phyloP scores from a whole-genome alignment of 2,113 vertebrate species.

The Fregata magnificens region DNA sequence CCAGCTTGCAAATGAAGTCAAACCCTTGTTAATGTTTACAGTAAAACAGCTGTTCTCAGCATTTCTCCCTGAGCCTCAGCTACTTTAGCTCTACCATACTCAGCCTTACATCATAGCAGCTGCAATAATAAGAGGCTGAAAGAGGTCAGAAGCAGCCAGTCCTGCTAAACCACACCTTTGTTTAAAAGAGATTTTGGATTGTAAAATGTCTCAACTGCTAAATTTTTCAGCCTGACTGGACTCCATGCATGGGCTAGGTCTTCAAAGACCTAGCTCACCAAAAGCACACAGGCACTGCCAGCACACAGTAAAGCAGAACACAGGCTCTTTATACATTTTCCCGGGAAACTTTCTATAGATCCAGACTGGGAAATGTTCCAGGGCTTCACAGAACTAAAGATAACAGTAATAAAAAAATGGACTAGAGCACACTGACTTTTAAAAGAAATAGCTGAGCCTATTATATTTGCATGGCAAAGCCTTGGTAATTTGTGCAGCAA shows the following conservation, averaged over 20 bases:
- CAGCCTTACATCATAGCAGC: slow-evolving; percentile 58
- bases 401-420: slow-evolving; percentile 60
- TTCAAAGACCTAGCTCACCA: slow-evolving; percentile 30
- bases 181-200: slow-evolving; percentile 48
- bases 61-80: slow-evolving; percentile 26
- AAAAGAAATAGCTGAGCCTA: slow-evolving; percentile 31
- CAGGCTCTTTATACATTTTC: slow-evolving; percentile 72
- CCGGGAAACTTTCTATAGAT: slow-evolving; percentile 71
- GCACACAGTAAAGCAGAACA: slow-evolving; percentile 52
- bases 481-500: background rate
- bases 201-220: slow-evolving; percentile 29
- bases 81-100: slow-evolving; percentile 14
- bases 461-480: background rate
- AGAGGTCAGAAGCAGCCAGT: slow-evolving; percentile 37
- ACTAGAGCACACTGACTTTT: slow-evolving; percentile 42
- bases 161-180: slow-evolving; percentile 54
- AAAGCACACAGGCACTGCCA: slow-evolving; percentile 43
- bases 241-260: slow-evolving; percentile 46
- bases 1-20: slow-evolving; percentile 56
- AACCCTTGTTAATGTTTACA: slow-evolving; percentile 63
- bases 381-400: slow-evolving; percentile 67
- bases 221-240: slow-evolving; percentile 47
- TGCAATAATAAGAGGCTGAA: slow-evolving; percentile 38
- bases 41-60: slow-evolving; percentile 68
- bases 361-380: slow-evolving; percentile 73